Evolutionary conservation across 2,797 vertebrate species (phyloP).

Genomic region (Syngnathus rostellatus): DNA sequence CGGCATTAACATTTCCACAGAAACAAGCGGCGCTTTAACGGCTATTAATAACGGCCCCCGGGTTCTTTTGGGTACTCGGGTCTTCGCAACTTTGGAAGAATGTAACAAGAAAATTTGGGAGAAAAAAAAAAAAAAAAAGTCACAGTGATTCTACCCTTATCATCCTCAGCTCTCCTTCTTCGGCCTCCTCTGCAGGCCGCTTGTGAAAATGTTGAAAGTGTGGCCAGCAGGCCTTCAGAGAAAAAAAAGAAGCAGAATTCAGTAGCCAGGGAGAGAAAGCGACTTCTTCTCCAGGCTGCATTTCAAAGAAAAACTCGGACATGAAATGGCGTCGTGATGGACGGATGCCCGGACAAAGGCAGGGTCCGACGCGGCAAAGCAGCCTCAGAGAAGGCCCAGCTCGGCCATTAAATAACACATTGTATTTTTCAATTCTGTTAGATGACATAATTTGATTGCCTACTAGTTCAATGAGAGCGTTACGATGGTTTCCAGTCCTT

Average conservation of each 20-base stretch:
- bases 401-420: not conserved
- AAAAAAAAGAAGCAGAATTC: slow-evolving; percentile 4
- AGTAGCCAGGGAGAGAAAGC: not conserved
- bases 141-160: not conserved
- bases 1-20: not conserved
- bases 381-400: not conserved
- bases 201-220: slow-evolving; percentile 5
- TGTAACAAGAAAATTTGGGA: not conserved
- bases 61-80: not conserved
- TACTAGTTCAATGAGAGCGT: not conserved
- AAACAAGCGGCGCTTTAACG: not conserved
- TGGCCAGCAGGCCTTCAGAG: slow-evolving; percentile 1
- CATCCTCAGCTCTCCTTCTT: not conserved
- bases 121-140: not conserved
- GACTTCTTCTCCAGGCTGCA: not conserved
- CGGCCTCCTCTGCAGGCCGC: not conserved
- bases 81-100: not conserved
- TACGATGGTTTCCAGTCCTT: not conserved
- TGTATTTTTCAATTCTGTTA: too few species aligned
- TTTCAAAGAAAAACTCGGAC: not conserved
- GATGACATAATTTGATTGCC: too few species aligned
- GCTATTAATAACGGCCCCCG: not conserved
- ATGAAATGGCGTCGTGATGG: not conserved
- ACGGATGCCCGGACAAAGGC: not conserved
- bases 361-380: not conserved